A percentile compares a stretch with the other conserved stretches of the same genome.
phyloP scores from a whole-genome alignment of 2,797 vertebrate species.

The Microctenopoma lineatum region DNA sequence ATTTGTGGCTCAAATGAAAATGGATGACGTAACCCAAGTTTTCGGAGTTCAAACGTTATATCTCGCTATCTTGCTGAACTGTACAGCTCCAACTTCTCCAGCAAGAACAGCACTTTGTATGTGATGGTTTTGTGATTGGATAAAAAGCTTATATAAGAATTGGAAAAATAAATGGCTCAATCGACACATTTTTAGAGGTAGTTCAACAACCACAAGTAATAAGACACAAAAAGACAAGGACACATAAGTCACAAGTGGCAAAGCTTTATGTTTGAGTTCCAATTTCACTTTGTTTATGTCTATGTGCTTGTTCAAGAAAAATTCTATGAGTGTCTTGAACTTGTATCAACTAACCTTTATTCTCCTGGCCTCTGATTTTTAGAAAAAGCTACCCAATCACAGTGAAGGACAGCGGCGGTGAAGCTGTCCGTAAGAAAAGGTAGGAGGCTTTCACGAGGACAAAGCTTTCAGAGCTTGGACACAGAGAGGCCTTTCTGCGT shows the following conservation, averaged over 20 bases:
- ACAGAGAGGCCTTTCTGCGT: constrained; percentile 23
- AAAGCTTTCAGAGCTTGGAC: constrained; percentile 13
- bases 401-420: constrained; percentile 11
- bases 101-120: neutral
- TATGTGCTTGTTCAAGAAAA: neutral
- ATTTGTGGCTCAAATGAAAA: too few relatives aligned
- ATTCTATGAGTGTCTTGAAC: neutral
- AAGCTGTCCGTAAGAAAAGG: constrained; percentile 12
- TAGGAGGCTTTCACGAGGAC: constrained; percentile 13
- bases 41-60: too few relatives aligned
- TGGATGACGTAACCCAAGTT: too few relatives aligned
- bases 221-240: neutral
- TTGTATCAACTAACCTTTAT: constrained; percentile 6
- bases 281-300: neutral
- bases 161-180: neutral
- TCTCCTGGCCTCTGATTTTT: neutral
- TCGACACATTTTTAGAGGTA: neutral
- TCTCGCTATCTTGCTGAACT: neutral
- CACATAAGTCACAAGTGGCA: neutral
- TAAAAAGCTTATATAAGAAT: neutral
- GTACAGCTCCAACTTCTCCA: neutral
- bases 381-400: constrained; percentile 5
- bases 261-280: neutral
- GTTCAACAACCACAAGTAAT: constrained; percentile 2
- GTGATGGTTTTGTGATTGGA: neutral